Evolutionary conservation across 1,140 invertebrate genomes (phyloP).

Genomic region (Megalopta genalis): DNA sequence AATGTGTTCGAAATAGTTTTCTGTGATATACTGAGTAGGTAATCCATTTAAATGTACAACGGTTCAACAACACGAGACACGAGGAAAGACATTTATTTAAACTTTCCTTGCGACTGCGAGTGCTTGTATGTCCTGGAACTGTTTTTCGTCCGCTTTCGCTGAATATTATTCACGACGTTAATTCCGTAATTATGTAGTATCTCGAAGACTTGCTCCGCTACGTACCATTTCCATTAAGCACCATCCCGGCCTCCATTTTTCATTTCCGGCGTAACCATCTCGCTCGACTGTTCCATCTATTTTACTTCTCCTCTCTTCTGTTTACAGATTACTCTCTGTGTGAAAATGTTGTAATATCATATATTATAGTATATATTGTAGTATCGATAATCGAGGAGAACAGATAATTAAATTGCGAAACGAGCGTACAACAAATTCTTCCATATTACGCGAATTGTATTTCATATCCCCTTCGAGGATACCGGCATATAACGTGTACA

Average conservation of each 20-base stretch:
- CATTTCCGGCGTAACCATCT: background rate
- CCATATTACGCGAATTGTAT: too few relatives aligned
- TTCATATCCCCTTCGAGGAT: too few relatives aligned
- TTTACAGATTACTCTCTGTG: background rate
- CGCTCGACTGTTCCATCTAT: background rate
- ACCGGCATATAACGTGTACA: too few relatives aligned
- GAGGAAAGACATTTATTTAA: too few relatives aligned
- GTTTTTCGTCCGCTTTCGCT: background rate
- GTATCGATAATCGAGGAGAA: too few relatives aligned
- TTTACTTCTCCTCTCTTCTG: background rate
- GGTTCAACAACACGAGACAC: too few relatives aligned
- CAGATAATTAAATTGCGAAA: too few relatives aligned
- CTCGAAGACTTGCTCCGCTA: background rate
- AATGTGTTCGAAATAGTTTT: too few relatives aligned
- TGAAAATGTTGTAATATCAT: background rate
- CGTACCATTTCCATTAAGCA: constrained; percentile 1
- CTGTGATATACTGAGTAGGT: too few relatives aligned
- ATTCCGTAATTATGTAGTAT: constrained; percentile 10
- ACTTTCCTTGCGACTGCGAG: background rate
- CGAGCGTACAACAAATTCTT: too few relatives aligned
- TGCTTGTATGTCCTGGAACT: background rate
- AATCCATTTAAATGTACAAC: too few relatives aligned
- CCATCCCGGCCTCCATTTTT: constrained; percentile 1
- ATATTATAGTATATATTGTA: too few relatives aligned
- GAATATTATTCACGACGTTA: background rate